A percentile compares a stretch with the other conserved stretches of the same genome.
Conservation (phyloP, 2,797 vertebrate genomes). For the Sarcophilus harrisii region DNA sequence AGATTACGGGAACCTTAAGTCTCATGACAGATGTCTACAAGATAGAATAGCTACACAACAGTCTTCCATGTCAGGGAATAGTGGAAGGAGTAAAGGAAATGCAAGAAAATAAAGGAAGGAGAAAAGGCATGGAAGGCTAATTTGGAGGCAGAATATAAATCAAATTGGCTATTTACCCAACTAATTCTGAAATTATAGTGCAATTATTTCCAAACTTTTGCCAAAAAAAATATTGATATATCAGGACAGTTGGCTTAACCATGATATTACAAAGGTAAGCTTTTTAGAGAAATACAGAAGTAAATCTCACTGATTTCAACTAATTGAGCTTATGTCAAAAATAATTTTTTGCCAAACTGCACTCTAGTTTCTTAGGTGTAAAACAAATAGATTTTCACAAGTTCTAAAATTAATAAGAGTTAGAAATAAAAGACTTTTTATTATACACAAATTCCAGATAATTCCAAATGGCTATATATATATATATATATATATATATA, state of each 20-base stretch:
- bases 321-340: background rate
- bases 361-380: background rate
- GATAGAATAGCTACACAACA: background rate
- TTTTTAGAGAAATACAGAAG: background rate
- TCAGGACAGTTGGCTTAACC: background rate
- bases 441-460: conserved; percentile 31
- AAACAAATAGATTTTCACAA: background rate
- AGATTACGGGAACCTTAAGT: background rate
- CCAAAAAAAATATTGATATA: background rate
- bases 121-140: background rate
- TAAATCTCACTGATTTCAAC: background rate
- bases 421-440: conserved; percentile 40
- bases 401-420: background rate
- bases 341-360: background rate
- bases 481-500: too few relatives aligned
- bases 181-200: background rate
- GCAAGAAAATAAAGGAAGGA: background rate
- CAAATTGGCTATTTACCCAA: background rate
- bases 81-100: background rate
- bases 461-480: conserved; percentile 37
- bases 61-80: background rate
- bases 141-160: background rate
- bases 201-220: background rate
- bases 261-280: background rate
- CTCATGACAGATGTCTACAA: background rate